Conservation (phyloP, 2,888 invertebrate genomes). For the Nymphalis urticae region DNA sequence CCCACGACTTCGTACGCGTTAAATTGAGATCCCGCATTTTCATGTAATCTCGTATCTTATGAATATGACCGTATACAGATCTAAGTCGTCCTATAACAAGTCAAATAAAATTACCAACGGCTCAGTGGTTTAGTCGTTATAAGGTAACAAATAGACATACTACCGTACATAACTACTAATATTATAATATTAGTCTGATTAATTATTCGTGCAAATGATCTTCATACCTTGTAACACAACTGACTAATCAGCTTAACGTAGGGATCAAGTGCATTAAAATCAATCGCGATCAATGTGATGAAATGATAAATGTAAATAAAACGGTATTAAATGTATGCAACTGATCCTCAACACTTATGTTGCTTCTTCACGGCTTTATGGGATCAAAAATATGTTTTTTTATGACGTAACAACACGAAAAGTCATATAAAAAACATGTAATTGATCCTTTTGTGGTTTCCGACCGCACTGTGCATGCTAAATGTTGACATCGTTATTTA, state of each 20-base stretch:
- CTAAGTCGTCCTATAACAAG: too few relatives aligned
- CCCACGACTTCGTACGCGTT: too few relatives aligned
- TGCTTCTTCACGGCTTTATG: conserved; percentile 17
- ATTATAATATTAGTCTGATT: background rate
- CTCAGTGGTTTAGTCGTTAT: too few relatives aligned
- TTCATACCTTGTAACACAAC: background rate
- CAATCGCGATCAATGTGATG: background rate
- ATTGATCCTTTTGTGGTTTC: background rate
- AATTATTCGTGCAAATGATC: conserved; percentile 3
- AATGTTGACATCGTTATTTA: background rate
- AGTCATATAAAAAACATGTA: conserved; percentile 35
- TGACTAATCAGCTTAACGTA: conserved; percentile 7
- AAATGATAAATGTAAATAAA: too few relatives aligned
- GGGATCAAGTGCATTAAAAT: conserved; percentile 31
- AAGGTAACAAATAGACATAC: too few relatives aligned
- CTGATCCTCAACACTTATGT: conserved; percentile 32
- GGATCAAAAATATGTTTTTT: conserved; percentile 27
- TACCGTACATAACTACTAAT: too few relatives aligned
- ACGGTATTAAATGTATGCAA: conserved; percentile 30
- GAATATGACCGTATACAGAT: too few relatives aligned
- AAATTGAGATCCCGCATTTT: too few relatives aligned
- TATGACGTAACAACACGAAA: conserved; percentile 40
- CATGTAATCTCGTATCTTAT: too few relatives aligned
- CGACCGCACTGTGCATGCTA: conserved; percentile 23
- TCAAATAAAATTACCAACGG: too few relatives aligned